A percentile compares a stretch with the other conserved stretches of the same genome.
Conservation (phyloP, 2,797 vertebrate genomes). For the Chromis chromis region DNA sequence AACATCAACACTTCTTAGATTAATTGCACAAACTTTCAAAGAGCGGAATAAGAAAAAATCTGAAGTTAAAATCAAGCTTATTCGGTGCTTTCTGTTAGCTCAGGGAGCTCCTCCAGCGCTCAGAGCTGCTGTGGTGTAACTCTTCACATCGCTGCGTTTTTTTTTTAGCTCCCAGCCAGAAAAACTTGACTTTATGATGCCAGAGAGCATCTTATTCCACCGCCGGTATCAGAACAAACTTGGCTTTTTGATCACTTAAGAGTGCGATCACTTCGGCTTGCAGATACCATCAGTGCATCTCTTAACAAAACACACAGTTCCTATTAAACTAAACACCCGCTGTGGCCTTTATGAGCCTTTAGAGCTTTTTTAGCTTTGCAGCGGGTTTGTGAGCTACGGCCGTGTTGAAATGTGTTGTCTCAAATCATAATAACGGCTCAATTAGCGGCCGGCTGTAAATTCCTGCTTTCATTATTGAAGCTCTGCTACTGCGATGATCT, state of each 20-base stretch:
- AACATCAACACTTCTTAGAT: background rate
- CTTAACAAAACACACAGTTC: constrained; percentile 7
- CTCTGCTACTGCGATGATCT: constrained; percentile 31
- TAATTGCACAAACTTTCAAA: constrained; percentile 5
- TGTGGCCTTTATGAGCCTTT: constrained; percentile 29
- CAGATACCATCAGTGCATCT: background rate
- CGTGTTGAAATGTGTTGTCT: constrained; percentile 48
- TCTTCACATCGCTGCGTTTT: constrained; percentile 5
- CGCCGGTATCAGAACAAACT: background rate
- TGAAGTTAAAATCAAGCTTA: constrained; percentile 9
- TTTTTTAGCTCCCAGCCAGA: background rate
- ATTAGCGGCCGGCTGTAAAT: constrained; percentile 56
- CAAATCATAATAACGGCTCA: constrained; percentile 54
- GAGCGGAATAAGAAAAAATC: background rate
- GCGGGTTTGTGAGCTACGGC: constrained; percentile 14
- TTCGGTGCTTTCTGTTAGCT: constrained; percentile 3
- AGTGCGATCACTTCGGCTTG: background rate
- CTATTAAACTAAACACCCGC: constrained; percentile 25
- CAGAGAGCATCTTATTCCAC: constrained; percentile 14
- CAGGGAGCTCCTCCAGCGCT: background rate
- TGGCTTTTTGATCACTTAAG: constrained; percentile 17
- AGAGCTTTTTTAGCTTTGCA: background rate
- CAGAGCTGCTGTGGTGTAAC: background rate
- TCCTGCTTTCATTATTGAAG: constrained; percentile 46
- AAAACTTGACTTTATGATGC: background rate